Evolutionary conservation across 2,113 vertebrate species (phyloP).

Genomic region (Ammospiza caudacuta): DNA sequence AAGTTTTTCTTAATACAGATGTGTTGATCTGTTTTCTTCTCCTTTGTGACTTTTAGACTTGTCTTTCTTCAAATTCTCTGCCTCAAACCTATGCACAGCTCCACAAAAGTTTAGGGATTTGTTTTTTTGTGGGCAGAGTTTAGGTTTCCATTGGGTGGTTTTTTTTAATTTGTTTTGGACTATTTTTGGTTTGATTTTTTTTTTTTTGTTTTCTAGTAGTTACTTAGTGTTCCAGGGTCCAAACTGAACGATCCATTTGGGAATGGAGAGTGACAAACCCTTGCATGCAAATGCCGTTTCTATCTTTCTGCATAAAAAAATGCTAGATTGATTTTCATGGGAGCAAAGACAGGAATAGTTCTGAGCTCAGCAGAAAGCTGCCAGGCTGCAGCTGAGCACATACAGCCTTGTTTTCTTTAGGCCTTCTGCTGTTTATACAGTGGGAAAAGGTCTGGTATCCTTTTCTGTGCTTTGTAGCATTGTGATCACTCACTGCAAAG

Average conservation of each 20-base stretch:
- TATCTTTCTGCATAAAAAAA: not conserved
- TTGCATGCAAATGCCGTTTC: not conserved
- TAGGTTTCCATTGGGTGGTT: not conserved
- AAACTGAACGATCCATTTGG: not conserved
- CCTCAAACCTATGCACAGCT: not conserved
- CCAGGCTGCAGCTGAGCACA: not conserved
- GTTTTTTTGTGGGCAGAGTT: not conserved
- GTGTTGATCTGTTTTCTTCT: not conserved
- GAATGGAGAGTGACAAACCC: not conserved
- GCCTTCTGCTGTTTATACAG: not conserved
- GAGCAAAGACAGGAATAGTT: not conserved
- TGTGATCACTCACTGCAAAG: not conserved
- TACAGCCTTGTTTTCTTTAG: not conserved
- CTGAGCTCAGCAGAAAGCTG: not conserved
- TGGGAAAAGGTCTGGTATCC: not conserved
- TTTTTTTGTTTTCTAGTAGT: not conserved
- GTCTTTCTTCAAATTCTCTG: not conserved
- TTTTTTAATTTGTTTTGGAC: too few species aligned
- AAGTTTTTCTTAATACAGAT: not conserved
- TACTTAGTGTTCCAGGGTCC: not conserved
- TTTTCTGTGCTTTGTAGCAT: not conserved
- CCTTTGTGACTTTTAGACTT: not conserved
- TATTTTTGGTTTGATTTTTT: too few species aligned
- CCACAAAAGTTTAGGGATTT: not conserved
- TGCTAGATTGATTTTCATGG: not conserved